Evolutionary conservation across 2,888 invertebrate species (phyloP), one percentile per base, ranked within the genome.

Genomic region (Melikaiella ostensackeni): DNA sequence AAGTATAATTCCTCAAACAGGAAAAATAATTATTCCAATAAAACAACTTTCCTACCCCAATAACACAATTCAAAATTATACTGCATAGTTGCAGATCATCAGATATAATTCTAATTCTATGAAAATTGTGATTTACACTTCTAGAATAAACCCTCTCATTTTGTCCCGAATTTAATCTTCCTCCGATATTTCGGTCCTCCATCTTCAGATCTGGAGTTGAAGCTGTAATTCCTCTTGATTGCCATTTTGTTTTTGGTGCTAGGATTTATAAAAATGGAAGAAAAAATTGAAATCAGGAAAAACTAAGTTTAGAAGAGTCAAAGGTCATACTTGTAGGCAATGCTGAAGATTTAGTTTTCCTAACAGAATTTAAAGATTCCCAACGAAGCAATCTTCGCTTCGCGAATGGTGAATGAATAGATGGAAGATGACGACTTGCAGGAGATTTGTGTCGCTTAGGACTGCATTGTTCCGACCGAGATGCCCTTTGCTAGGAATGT

Each of bases 341-440:
- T 24, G 21, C 42, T 21, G 42, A 38, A 42, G 64, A 64, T 42
- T 64, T 42, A 64, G 42, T 42, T 38, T 64, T 38, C 19, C 24
- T 42, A 8, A 64, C 21, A 24, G 64, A 16, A 38, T 64, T 64
- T 16, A 64, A 27, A 16, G 42, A 42, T 38, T 64, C 24, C 11
- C 24, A 63, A 35, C 9, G 35, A 38, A 63, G 9, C 1, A 63
- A 21, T 35, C 35, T 21, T 63, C 63, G 63, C 21, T 35, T 63
- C 8, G 8, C 19, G 3, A 82, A 81, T 70, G 75, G 46, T 9
- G 63, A 46, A 76, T 46, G 64, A 78, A 77, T 74, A 77, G 46
- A 78, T 16, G 42, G 42, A 77, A 66, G 75, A 80, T 66, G 55
- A 64, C 24, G 30, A 59, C 73, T 46, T 50, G 46, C 42, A 2